Percentiles rank a stretch among this genome's conserved stretches.
phyloP scores from a whole-genome alignment of 2,113 vertebrate genomes.

The Promerops cafer region DNA sequence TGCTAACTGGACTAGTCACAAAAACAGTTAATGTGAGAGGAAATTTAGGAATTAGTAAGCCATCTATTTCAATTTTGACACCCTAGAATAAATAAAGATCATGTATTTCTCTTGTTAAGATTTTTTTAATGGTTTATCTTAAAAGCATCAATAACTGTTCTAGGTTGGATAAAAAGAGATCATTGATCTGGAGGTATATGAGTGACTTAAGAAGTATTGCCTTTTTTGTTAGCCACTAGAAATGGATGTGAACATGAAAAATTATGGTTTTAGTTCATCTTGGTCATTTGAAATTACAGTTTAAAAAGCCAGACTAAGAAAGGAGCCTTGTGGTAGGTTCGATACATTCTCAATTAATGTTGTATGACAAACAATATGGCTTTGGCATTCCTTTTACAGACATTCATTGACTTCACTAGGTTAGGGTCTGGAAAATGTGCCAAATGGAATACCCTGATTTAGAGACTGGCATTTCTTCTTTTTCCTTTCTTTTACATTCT shows the following conservation, averaged over 20 bases:
- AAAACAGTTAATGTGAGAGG: background rate
- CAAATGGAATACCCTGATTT: background rate
- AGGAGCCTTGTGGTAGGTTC: background rate
- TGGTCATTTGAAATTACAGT: background rate
- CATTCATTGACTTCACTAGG: background rate
- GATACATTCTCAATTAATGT: background rate
- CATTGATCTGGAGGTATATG: background rate
- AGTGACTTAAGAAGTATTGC: background rate
- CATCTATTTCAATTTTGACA: background rate
- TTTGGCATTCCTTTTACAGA: background rate
- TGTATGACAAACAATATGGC: background rate
- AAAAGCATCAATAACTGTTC: background rate
- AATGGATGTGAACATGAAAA: background rate
- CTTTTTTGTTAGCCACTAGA: background rate
- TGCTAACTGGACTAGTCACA: background rate
- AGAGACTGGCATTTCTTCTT: background rate
- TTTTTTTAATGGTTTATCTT: background rate
- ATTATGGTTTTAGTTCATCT: background rate
- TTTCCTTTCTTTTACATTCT: background rate
- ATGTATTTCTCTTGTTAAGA: background rate
- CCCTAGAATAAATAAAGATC: background rate
- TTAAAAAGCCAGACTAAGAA: background rate
- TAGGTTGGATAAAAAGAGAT: background rate
- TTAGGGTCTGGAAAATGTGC: background rate
- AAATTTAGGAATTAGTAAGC: background rate